Conservation (phyloP, 2,888 invertebrate species). For the Drosophila antonietae region DNA sequence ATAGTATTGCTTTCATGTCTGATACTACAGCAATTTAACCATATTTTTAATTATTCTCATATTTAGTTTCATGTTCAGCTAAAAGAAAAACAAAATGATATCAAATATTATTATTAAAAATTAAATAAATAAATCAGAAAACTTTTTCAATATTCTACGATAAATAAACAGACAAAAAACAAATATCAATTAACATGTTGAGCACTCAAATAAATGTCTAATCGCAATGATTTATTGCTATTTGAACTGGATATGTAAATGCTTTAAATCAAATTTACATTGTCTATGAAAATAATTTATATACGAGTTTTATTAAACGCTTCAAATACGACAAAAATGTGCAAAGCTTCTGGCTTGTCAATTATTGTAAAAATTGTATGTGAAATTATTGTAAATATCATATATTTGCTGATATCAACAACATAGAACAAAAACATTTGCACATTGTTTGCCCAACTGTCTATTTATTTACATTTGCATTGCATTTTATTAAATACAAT, state of each 20-base stretch:
- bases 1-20: too few species aligned
- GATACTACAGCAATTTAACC: too few species aligned
- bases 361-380: slow-evolving; percentile 40
- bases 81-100: neutral
- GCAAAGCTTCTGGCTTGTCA: slow-evolving; percentile 26
- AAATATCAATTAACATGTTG: slow-evolving; percentile 16
- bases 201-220: slow-evolving; percentile 45
- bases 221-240: slow-evolving; percentile 41
- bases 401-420: slow-evolving; percentile 37
- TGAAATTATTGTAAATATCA: slow-evolving; percentile 39
- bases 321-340: slow-evolving; percentile 25
- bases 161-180: neutral
- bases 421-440: slow-evolving; percentile 11
- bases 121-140: slow-evolving; percentile 6
- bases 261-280: slow-evolving; percentile 51
- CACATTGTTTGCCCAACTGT: slow-evolving; percentile 27
- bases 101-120: neutral
- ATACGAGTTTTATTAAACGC: slow-evolving; percentile 37
- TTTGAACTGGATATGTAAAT: slow-evolving; percentile 15
- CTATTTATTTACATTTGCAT: slow-evolving; percentile 51
- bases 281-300: slow-evolving; percentile 23
- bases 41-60: neutral
- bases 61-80: neutral
- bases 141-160: neutral
- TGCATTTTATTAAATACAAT: slow-evolving; percentile 57